Conservation (phyloP, 2,797 vertebrate genomes). For the Ctenosaura bakeri region DNA sequence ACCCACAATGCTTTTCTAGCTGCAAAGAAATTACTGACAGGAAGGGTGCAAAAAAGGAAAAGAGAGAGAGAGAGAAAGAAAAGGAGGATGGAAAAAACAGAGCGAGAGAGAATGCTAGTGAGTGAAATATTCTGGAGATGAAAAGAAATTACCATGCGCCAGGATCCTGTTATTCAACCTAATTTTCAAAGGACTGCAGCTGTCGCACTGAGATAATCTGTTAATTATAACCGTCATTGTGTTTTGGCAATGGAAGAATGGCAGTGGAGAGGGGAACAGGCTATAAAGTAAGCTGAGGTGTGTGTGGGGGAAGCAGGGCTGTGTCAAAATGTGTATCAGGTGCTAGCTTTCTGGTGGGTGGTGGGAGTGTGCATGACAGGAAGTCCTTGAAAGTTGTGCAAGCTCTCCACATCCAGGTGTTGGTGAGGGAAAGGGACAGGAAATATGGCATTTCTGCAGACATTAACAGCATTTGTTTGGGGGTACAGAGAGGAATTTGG, state of each 20-base stretch:
- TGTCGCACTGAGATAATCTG: slow-evolving; percentile 86
- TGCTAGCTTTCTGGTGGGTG: slow-evolving; percentile 51
- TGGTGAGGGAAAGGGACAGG: slow-evolving; percentile 5
- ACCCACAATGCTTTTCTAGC: slow-evolving; percentile 38
- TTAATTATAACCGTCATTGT: slow-evolving; percentile 89
- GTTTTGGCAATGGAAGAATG: slow-evolving; percentile 80
- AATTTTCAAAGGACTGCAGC: slow-evolving; percentile 87
- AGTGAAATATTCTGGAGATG: slow-evolving; percentile 76
- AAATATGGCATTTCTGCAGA: neutral
- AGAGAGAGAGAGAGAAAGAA: slow-evolving; percentile 55
- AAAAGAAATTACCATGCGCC: slow-evolving; percentile 83
- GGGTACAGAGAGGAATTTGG: slow-evolving; percentile 23
- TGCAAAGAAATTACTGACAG: slow-evolving; percentile 48
- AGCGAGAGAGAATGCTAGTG: slow-evolving; percentile 61
- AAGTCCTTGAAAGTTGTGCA: slow-evolving; percentile 53
- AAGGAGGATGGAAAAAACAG: slow-evolving; percentile 57
- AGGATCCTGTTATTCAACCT: slow-evolving; percentile 86
- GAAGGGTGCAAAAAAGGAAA: slow-evolving; percentile 56
- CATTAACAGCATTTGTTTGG: slow-evolving; percentile 7
- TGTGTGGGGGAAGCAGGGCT: slow-evolving; percentile 51
- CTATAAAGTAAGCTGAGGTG: slow-evolving; percentile 76
- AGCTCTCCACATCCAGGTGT: slow-evolving; percentile 60
- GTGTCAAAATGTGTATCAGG: slow-evolving; percentile 73
- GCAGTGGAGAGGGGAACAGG: slow-evolving; percentile 62
- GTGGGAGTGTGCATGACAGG: slow-evolving; percentile 51